Base-by-base conservation (phyloP, 1,140 invertebrate species). In the Babylonia areolata region DNA sequence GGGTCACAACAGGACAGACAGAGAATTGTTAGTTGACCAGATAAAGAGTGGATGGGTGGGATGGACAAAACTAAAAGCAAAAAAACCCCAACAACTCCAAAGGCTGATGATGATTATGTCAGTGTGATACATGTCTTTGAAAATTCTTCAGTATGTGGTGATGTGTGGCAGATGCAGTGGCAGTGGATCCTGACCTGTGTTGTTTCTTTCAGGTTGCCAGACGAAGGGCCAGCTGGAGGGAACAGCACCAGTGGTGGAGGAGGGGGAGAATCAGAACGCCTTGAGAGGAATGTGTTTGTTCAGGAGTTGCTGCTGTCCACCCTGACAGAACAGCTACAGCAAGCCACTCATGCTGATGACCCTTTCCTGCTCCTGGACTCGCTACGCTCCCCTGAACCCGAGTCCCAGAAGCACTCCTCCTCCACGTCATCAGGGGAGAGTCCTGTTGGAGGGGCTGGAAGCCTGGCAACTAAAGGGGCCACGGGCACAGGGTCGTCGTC, bases 221-320 rank as follows among this genome's bases (percentile, higher is more conserved):
- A 75, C 33, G 88, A 89, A n/a, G 73, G 58, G 37, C 12, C 71
- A 69, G 90, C 95, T 78, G 95, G 95, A 37, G 96, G 96, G 88
- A n/a, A n/a, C n/a, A n/a, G n/a, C n/a, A n/a, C n/a, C n/a, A 91
- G 93, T 15, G 95, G 96, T 88, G 90, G 95, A 78, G 95, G 96
- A 90, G 94, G 91, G 79, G 94, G 92, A 78, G 96, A 96, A 89
- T 94, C 95, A 86, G 95, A 96, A 87, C 95, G 95, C 89, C 95
- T 96, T 84, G 96, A 96, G 92, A 95, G 96, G 87, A 96, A 96
- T 92, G 91, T 96, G 31, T 97, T 97, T 94, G 95, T 96, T 78
- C 96, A 96, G 90, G 96, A 97, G 94, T 92, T 97, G 81, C 94
- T 97, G 51, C 93, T 97, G 83, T 95, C 95, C 46, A 96, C 96